A percentile compares a stretch with the other conserved stretches of the same genome.
Conservation (phyloP, 2,888 invertebrate species). For the Dolichopus griseipennis region DNA sequence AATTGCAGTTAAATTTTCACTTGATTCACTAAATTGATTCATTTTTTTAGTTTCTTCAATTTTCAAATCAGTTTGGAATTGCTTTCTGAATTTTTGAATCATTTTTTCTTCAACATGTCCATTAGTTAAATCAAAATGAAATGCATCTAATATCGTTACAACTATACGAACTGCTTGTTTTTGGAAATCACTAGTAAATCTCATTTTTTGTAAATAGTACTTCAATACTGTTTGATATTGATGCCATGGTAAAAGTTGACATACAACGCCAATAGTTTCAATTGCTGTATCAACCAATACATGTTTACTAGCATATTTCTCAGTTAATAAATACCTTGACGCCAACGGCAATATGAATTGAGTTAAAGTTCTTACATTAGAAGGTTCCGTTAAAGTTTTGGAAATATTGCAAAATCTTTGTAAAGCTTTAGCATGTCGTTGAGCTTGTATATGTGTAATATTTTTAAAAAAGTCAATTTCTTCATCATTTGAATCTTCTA, state of each 20-base stretch:
- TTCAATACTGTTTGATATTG: conserved; percentile 77
- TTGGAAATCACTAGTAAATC: conserved; percentile 63
- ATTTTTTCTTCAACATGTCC: conserved; percentile 37
- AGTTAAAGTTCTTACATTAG: conserved; percentile 62
- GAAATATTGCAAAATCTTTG: conserved; percentile 61
- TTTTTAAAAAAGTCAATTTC: conserved; percentile 95
- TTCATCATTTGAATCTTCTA: conserved; percentile 57
- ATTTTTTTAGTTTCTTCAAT: conserved; percentile 24
- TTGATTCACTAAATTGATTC: conserved; percentile 27
- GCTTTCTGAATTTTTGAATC: conserved; percentile 27
- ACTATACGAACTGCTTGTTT: conserved; percentile 72
- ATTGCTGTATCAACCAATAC: conserved; percentile 77
- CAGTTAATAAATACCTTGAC: conserved; percentile 68
- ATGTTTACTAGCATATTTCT: conserved; percentile 66
- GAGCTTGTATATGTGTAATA: conserved; percentile 76
- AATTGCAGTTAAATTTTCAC: conserved; percentile 23
- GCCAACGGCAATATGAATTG: conserved; percentile 81
- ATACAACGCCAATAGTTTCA: conserved; percentile 67
- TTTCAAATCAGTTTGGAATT: conserved; percentile 23
- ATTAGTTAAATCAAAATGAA: conserved; percentile 80
- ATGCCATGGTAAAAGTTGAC: conserved; percentile 77
- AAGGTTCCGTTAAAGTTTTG: conserved; percentile 51
- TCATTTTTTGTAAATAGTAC: conserved; percentile 68
- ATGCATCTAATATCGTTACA: conserved; percentile 74
- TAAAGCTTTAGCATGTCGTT: conserved; percentile 76